Evolutionary conservation across 2,888 invertebrate species (phyloP), one percentile per base, ranked within the genome.

Genomic region (Parapristionchus giblindavisi): DNA sequence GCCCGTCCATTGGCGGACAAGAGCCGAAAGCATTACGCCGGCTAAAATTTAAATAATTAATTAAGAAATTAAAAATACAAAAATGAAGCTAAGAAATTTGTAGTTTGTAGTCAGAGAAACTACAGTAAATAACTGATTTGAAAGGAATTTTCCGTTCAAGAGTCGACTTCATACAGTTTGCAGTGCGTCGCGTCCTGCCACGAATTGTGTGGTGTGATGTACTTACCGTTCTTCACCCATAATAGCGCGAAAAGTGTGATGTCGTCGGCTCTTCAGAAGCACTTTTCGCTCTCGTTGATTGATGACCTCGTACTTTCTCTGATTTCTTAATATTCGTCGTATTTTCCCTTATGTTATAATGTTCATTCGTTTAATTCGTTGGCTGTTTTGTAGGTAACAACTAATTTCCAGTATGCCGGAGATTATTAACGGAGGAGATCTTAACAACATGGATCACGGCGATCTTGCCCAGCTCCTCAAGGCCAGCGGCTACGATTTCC

Each of bases 391-490:
- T 51, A 73, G 61, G 73, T 73, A 61, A 73, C 40, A 43, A 54
- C 70, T 32, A 40, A 52, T 34, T 56, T 17, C 56, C 11, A 24
- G 6, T 40, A 71, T 71, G 73, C 73, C 61, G n/a, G 61, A 61
- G 61, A 38, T 38, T 24, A 29, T 17, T n/a, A n/a, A n/a, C n/a
- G n/a, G n/a, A n/a, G n/a, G n/a, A n/a, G n/a, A n/a, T n/a, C n/a
- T n/a, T n/a, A n/a, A n/a, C 43, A 17, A 27, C 3, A 38, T 48
- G 56, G 36, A 58, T 51, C 60, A 51, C 32, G 61, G 51, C 32
- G 61, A 75, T 60, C 77, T 78, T 43, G 77, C 74, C 56, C 71
- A 76, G 60, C 71, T 78, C 24, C 78, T 78, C 34, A 56, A 54
- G 58, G 73, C 70, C 38, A 70, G 63, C 54, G 77, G 77, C 24